Evolutionary conservation across 37 sponge, comb jelly and placozoan genomes (phyloP), one percentile per base, ranked within the genome.

Genomic region (Bolinopsis microptera): DNA sequence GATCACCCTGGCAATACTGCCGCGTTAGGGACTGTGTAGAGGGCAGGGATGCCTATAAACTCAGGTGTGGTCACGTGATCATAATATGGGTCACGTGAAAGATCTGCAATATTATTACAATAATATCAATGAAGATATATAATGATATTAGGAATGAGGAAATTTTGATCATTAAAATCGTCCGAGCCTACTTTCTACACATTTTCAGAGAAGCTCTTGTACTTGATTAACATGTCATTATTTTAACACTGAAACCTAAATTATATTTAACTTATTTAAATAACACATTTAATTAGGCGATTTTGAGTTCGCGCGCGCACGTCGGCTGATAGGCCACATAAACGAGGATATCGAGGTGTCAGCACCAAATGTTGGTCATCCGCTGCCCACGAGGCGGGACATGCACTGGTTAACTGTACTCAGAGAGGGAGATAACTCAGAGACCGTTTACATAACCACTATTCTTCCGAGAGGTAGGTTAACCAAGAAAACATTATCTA

Each of bases 381-480:
- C 0, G 90, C 90, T 30, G 90, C 90, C 5, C 90, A 86, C 67
- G 90, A 86, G 67, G 90, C 90, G 27, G 90, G 90, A 3, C 90
- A 86, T 39, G 90, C 90, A 0, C 26, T 86, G n/a, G 90, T 25
- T 86, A 0, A 86, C 90, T 24, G 90, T 86, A 1, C 41, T 40
- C 1, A 2, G 90, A 34, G 90, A 86, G n/a, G 61, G 27, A 86
- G 16, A 86, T 86, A 25, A 86, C 90, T 2, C 34, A 86, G 26
- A 24, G 90, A 40, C 90, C 90, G 90, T 86, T 3, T 86, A 86
- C 61, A 86, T 86, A 40, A 41, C 61, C 41, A 86, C 90, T 23
- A 86, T 86, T 30, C 61, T 41, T 28, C 90, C 90, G 0, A 35
- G 90, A 21, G 82, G 82, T 80, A 28, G n/a, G 68, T 61, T 61